Conservation (phyloP, 1,140 invertebrate genomes). For the Trypoxylus dichotomus region DNA sequence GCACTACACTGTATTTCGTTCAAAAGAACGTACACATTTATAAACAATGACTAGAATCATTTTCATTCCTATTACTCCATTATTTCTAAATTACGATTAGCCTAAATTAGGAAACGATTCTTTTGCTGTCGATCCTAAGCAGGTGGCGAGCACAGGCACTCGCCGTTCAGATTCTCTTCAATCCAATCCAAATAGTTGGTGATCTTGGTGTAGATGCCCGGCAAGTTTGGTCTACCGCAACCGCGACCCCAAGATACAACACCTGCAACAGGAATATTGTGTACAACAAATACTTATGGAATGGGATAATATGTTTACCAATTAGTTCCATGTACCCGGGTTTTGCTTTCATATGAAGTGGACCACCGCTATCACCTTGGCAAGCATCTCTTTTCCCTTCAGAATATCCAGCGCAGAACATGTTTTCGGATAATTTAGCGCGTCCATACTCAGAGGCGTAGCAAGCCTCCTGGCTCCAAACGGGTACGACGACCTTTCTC, state of each 20-base stretch:
- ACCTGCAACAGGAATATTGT: slow-evolving; percentile 50
- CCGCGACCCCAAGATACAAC: slow-evolving; percentile 79
- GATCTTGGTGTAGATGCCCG: slow-evolving; percentile 76
- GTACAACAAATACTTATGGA: background rate
- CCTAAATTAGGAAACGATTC: background rate
- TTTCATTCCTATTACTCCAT: background rate
- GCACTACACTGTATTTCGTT: background rate
- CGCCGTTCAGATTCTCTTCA: slow-evolving; percentile 55
- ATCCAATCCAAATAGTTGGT: slow-evolving; percentile 72
- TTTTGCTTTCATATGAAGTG: slow-evolving; percentile 54
- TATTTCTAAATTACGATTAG: background rate
- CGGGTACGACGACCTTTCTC: slow-evolving; percentile 62
- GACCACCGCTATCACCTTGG: slow-evolving; percentile 65
- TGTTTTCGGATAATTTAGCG: slow-evolving; percentile 67
- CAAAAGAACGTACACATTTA: background rate
- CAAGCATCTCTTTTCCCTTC: slow-evolving; percentile 75
- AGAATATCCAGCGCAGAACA: slow-evolving; percentile 77
- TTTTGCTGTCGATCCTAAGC: background rate
- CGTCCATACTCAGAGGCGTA: slow-evolving; percentile 58
- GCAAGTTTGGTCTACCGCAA: slow-evolving; percentile 72
- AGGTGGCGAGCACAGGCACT: slow-evolving; percentile 58
- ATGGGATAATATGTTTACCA: slow-evolving; percentile 50
- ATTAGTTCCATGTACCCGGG: slow-evolving; percentile 57
- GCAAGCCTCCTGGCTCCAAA: slow-evolving; percentile 63
- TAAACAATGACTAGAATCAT: background rate